A percentile compares a stretch with the other conserved stretches of the same genome.
phyloP scores from a whole-genome alignment of 2,888 invertebrate genomes.

The Muschampia plurimacula region DNA sequence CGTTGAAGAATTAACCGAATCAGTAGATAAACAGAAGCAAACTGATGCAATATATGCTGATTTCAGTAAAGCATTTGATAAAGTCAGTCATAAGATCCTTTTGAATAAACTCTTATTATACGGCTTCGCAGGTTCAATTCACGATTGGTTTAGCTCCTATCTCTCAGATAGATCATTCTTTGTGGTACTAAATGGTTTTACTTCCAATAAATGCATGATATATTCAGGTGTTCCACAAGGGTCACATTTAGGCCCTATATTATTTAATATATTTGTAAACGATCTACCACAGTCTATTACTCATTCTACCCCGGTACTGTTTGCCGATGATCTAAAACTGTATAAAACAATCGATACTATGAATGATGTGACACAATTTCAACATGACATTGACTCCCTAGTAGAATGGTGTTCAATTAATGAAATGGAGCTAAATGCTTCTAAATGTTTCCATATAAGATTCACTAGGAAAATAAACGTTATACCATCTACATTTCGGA shows the following conservation, averaged over 20 bases:
- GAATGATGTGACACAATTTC: neutral
- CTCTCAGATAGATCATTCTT: conserved; percentile 3
- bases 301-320: neutral
- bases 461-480: conserved; percentile 9
- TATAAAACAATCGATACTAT: neutral
- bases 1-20: neutral
- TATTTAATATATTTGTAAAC: conserved; percentile 18
- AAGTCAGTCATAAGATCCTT: conserved; percentile 32
- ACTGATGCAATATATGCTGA: conserved; percentile 30
- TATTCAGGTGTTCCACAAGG: conserved; percentile 20
- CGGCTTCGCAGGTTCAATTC: conserved; percentile 29
- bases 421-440: conserved; percentile 5
- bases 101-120: conserved; percentile 14
- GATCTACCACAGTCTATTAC: neutral
- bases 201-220: conserved; percentile 10
- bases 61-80: conserved; percentile 41
- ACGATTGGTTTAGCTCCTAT: conserved; percentile 39
- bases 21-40: conserved; percentile 32
- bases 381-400: neutral
- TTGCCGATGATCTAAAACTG: conserved; percentile 16
- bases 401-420: neutral
- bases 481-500: neutral
- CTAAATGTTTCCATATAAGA: neutral
- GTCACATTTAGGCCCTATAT: neutral
- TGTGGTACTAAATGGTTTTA: conserved; percentile 40